These are phyloP conservation scores for Pachycephala philippinensis DNA, from an alignment of 2,113 vertebrate genomes.

Conservation along the genomic window DNA sequence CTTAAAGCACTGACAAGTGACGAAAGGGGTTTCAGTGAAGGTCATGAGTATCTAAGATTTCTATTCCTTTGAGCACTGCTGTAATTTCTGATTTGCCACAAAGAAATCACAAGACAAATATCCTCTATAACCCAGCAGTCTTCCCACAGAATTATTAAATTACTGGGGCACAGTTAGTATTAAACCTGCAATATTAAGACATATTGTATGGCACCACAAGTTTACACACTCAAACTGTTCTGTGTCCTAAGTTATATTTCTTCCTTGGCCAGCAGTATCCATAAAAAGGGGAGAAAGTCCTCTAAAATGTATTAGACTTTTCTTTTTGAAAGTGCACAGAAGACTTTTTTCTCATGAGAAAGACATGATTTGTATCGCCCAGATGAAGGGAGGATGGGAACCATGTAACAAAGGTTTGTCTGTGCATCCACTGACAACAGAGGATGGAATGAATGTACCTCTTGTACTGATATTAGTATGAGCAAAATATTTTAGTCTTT, in stretches of 20 bases:
- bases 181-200: slow-evolving; percentile 34
- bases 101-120: slow-evolving; percentile 76
- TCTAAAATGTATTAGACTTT: neutral
- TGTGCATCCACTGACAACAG: slow-evolving; percentile 32
- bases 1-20: slow-evolving; percentile 76
- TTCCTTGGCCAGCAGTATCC: neutral
- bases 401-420: slow-evolving; percentile 42
- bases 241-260: slow-evolving; percentile 7
- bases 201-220: neutral
- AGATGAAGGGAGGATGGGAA: neutral
- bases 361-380: neutral
- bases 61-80: slow-evolving; percentile 76
- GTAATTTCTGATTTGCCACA: slow-evolving; percentile 74
- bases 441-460: slow-evolving; percentile 32
- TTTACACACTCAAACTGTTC: slow-evolving; percentile 54
- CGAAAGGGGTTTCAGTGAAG: slow-evolving; percentile 83
- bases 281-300: neutral
- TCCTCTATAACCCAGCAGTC: slow-evolving; percentile 69
- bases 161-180: slow-evolving; percentile 53
- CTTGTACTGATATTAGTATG: slow-evolving; percentile 29
- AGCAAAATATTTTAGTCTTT: neutral
- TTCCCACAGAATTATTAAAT: slow-evolving; percentile 73
- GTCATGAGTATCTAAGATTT: slow-evolving; percentile 78
- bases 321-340: neutral
- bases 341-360: slow-evolving; percentile 8